Evolutionary conservation across 2,113 vertebrate species (phyloP).

Genomic region (Eidolon helvum): DNA sequence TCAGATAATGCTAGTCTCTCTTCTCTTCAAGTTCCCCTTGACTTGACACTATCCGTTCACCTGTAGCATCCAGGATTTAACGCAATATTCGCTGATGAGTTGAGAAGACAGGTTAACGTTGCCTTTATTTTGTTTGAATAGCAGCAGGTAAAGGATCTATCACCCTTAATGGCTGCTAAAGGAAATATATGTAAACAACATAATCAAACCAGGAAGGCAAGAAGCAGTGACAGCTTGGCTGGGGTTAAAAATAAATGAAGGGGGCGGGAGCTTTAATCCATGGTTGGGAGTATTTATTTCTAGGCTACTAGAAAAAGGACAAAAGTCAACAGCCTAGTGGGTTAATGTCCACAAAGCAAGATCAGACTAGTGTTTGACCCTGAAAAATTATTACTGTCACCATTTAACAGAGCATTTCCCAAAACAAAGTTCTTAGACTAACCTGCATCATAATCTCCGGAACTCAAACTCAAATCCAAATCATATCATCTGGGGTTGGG

Average conservation of each 20-base stretch:
- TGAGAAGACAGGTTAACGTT: background rate
- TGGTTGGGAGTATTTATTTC: background rate
- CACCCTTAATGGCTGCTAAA: background rate
- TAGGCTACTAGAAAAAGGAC: background rate
- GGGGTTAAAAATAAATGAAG: too few relatives aligned
- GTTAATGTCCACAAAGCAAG: background rate
- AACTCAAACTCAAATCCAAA: background rate
- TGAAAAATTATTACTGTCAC: background rate
- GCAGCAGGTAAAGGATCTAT: background rate
- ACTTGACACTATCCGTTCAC: background rate
- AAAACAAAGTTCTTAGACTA: background rate
- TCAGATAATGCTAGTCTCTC: background rate
- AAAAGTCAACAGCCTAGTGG: background rate
- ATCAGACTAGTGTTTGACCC: background rate
- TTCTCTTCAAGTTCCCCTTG: background rate
- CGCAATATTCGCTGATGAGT: background rate
- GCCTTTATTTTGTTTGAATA: background rate
- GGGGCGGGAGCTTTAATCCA: background rate
- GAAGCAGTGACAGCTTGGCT: background rate
- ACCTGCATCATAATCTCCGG: background rate
- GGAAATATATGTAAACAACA: background rate
- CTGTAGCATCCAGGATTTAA: background rate
- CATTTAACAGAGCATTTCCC: background rate
- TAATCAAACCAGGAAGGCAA: background rate
- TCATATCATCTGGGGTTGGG: background rate